Evolutionary conservation across 2,888 invertebrate species (phyloP).

Genomic region (Lasioglossum leucozonium): DNA sequence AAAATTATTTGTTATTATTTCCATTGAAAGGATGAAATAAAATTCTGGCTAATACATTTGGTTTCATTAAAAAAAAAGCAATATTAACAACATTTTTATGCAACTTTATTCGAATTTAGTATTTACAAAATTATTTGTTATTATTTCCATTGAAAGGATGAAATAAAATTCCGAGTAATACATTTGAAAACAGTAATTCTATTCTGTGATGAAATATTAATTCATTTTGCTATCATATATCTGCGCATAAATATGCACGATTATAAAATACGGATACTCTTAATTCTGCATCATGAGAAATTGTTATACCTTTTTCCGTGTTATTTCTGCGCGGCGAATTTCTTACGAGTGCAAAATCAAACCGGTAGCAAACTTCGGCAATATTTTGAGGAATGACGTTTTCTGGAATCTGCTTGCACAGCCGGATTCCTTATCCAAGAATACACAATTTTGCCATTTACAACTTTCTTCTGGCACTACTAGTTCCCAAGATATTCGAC

Average conservation of each 20-base stretch:
- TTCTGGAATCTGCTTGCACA: background rate
- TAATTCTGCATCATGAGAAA: background rate
- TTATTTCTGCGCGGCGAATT: background rate
- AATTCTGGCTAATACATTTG: no score
- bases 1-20: no score
- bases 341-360: background rate
- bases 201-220: background rate
- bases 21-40: no score
- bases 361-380: background rate
- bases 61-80: no score
- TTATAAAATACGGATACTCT: background rate
- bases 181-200: background rate
- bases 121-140: no score
- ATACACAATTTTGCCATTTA: background rate
- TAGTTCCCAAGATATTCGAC: background rate
- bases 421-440: background rate
- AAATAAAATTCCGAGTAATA: no score
- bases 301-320: background rate
- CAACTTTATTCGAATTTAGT: no score
- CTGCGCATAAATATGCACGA: background rate
- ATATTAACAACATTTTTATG: no score
- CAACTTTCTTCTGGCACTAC: background rate
- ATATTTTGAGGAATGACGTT: background rate
- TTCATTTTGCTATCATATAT: background rate
- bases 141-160: no score